Percentiles rank a stretch among this genome's conserved stretches.
These are phyloP conservation scores for Danaus chrysippus DNA, from an alignment of 2,888 invertebrate species.

Conservation along the genomic window DNA sequence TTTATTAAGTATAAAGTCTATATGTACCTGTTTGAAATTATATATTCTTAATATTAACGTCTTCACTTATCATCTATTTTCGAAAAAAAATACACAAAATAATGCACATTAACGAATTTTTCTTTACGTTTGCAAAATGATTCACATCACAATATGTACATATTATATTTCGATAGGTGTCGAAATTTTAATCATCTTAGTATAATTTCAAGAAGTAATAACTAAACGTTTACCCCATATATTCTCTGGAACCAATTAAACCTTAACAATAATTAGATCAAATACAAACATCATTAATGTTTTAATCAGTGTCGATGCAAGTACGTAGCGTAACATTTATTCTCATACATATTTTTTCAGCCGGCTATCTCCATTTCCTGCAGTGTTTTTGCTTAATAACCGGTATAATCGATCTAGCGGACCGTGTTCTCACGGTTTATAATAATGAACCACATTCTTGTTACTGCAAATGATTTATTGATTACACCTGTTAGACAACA, in stretches of 20 bases:
- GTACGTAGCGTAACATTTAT: not conserved
- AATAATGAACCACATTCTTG: conserved; percentile 19
- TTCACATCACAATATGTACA: too few species aligned
- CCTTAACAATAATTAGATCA: too few species aligned
- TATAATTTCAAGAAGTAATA: too few species aligned
- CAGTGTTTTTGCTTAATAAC: conserved; percentile 58
- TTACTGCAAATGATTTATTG: conserved; percentile 9
- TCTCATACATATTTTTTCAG: conserved; percentile 35
- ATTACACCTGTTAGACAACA: not conserved
- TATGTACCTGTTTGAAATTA: too few species aligned
- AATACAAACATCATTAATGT: conserved; percentile 2
- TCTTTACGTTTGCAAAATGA: too few species aligned
- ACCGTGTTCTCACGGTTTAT: conserved; percentile 51
- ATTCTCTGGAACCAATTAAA: not conserved
- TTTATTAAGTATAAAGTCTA: too few species aligned
- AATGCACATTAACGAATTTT: too few species aligned
- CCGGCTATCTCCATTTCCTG: conserved; percentile 60
- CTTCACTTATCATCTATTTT: too few species aligned
- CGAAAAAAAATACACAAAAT: too few species aligned
- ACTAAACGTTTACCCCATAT: not conserved
- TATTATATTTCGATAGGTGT: too few species aligned
- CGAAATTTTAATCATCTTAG: too few species aligned
- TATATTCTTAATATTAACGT: too few species aligned
- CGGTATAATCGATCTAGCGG: conserved; percentile 57
- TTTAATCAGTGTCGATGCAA: not conserved